Evolutionary conservation across 2,113 vertebrate genomes (phyloP), one percentile per base, ranked within the genome.

Genomic region (Rattus rattus): DNA sequence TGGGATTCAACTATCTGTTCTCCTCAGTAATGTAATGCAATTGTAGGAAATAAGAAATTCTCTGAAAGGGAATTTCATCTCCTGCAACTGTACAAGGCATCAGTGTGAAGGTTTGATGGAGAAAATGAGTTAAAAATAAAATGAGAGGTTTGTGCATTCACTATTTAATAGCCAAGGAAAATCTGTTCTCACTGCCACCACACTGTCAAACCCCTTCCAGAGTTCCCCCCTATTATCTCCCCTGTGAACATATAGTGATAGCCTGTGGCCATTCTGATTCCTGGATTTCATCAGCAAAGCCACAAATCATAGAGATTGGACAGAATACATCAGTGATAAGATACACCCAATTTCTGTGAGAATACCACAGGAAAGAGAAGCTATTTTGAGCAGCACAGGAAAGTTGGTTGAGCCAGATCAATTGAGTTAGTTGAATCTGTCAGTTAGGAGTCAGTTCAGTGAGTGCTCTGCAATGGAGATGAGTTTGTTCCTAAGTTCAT

Each of bases 11-110:
- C 39, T 94, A 47, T 89, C 76, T 94, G n/a, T 96, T 92, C 33
- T 70, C 22, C 26, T 77, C 52, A 52, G 69, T 39, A 94, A 54
- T 49, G 26, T 70, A 79, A 94, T 65, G 22, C 33, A 92, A 81
- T 96, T 43, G 5, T 91, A 83, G 73, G 43, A 96, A 95, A 92
- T 67, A 88, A 72, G 54, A 75, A 95, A 90, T 81, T 92, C 85
- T 88, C 65, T 91, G 30, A 95, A 93, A 92, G 77, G 92, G 86
- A 92, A 95, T 95, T 96, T 91, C n/a, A 91, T 95, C 93, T 94
- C 65, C 73, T 3, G 52, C 20, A 86, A 36, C 54, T 88, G 72
- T 93, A 56, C 73, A 91, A 96, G 91, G 14, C 49, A 49, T 91
- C 61, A 20, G 26, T 96, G 85, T 88, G 83, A 67, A 92, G 65